These are phyloP conservation scores for Ploceus nigricollis DNA, from an alignment of 2,113 vertebrate species.

Conservation along the genomic window DNA sequence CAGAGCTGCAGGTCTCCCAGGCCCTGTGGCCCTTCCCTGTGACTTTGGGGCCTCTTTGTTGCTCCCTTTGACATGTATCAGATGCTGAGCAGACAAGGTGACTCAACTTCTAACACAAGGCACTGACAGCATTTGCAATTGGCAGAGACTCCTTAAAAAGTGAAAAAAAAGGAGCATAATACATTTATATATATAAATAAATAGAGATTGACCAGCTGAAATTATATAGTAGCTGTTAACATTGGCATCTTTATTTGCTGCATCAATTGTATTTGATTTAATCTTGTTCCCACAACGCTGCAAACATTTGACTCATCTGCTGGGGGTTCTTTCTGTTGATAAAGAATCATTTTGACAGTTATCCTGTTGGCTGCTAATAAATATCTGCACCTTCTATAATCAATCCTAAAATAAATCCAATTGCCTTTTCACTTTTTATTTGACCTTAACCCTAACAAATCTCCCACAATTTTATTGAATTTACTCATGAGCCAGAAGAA, in stretches of 20 bases:
- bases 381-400: constrained; percentile 52
- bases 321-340: background rate
- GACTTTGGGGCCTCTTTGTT: background rate
- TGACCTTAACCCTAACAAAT: constrained; percentile 62
- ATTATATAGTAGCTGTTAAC: constrained; percentile 46
- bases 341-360: constrained; percentile 51
- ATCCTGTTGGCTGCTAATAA: constrained; percentile 59
- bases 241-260: constrained; percentile 52
- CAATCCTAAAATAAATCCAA: constrained; percentile 61
- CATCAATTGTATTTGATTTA: constrained; percentile 48
- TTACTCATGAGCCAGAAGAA: background rate
- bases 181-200: background rate
- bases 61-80: background rate
- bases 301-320: constrained; percentile 57
- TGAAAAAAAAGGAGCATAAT: accelerated
- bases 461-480: constrained; percentile 24
- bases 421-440: constrained; percentile 45
- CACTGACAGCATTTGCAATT: background rate
- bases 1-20: background rate
- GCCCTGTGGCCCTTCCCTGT: background rate
- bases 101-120: background rate
- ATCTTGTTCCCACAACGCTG: background rate
- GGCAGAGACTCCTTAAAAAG: background rate
- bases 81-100: background rate
- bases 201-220: constrained; percentile 35